These are phyloP conservation scores for Bombus turneri DNA, from an alignment of 1,140 invertebrate genomes.

Conservation along the genomic window DNA sequence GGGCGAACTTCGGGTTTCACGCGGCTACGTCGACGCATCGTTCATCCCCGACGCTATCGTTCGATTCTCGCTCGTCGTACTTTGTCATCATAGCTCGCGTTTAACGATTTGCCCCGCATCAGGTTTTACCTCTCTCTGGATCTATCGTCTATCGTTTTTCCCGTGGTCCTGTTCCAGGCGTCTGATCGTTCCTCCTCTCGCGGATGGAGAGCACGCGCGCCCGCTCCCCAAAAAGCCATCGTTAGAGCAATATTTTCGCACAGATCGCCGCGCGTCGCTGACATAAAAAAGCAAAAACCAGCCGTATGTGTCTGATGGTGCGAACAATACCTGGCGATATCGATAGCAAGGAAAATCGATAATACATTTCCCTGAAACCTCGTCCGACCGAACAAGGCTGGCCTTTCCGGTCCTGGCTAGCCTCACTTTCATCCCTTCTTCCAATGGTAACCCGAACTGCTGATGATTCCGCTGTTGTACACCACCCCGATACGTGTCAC, in stretches of 20 bases:
- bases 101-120: conserved; percentile 43
- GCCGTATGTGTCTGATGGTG: conserved; percentile 9
- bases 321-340: conserved; percentile 40
- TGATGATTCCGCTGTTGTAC: neutral
- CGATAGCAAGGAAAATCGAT: conserved; percentile 62
- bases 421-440: conserved; percentile 41
- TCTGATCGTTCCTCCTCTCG: neutral
- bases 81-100: conserved; percentile 61
- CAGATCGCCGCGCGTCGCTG: conserved; percentile 38
- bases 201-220: neutral
- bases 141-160: conserved; percentile 39
- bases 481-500: conserved; percentile 13
- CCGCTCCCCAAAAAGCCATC: conserved; percentile 51
- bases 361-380: conserved; percentile 44
- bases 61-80: conserved; percentile 55
- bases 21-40: conserved; percentile 23
- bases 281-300: conserved; percentile 38
- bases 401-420: neutral
- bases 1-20: conserved; percentile 11
- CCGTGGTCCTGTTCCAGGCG: conserved; percentile 10
- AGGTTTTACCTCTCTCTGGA: conserved; percentile 37
- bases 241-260: conserved; percentile 68
- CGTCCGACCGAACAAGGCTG: neutral
- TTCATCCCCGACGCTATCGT: conserved; percentile 46
- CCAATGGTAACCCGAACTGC: conserved; percentile 19